Evolutionary conservation across 2,113 vertebrate species (phyloP), one percentile per base, ranked within the genome.

Genomic region (Campylomormyrus numenius): DNA sequence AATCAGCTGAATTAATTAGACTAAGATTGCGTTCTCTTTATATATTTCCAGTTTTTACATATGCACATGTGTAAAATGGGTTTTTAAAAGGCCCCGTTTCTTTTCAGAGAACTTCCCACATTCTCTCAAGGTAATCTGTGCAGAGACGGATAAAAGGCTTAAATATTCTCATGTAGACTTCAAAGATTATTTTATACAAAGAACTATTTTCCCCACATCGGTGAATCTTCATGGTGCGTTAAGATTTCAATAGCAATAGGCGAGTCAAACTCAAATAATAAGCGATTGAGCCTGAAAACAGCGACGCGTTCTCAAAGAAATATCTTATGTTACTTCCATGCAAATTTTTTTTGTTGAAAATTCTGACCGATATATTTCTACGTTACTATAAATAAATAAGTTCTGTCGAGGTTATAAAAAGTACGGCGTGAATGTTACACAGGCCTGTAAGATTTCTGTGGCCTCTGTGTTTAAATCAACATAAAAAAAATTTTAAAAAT

Each of bases 161-260:
- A 96, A 96, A 96, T 97, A 97, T 97, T 96, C 95, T 94, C 95
- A 96, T 96, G 96, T 96, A 96, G 95, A 99, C 98, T 98, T 99
- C 98, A 99, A 99, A 99, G 98, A 94, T 94, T 93, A 91, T 94
- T 96, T 93, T 70, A 90, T 94, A 98, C 98, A 99, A 99, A 98
- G 97, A 97, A 95, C 95, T 96, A 97, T 97, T 98, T 96, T 98
- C 50, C 85, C 97, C 97, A 96, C 97, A 96, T 97, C 97, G 97
- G 97, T 98, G 98, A 97, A 99, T 99, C 98, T 98, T 99, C 98
- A 99, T 96, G 98, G 97, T 98, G 97, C 98, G 98, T 99, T 99
- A 99, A 97, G 96, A 98, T 98, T 99, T 99, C 98, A 97, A 98
- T 97, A 96, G 98, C 97, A 97, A 98, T 97, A 96, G 97, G 96